phyloP scores from a whole-genome alignment of 1,140 invertebrate species.

The Aphaenogaster rudis region DNA sequence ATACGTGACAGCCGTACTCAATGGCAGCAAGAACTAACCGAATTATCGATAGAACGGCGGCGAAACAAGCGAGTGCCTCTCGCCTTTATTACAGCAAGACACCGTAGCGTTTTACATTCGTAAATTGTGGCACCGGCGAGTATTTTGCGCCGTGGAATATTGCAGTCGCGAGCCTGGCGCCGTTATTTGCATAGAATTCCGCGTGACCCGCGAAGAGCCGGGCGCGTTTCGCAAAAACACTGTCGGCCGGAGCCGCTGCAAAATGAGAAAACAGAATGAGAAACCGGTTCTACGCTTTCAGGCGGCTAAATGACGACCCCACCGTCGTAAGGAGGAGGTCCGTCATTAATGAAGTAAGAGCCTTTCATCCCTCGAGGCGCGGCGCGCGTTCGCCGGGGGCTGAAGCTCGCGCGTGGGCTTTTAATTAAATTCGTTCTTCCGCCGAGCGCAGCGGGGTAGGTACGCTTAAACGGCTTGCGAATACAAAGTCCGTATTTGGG shows the following conservation, averaged over 20 bases:
- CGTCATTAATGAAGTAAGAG: slow-evolving; percentile 66
- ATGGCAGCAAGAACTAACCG: slow-evolving; percentile 3
- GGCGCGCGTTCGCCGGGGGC: slow-evolving; percentile 1
- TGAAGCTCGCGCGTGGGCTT: slow-evolving; percentile 43
- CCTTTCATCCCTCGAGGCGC: slow-evolving; percentile 38
- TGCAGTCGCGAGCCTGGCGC: slow-evolving; percentile 23
- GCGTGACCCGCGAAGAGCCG: not conserved
- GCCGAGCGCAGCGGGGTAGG: not conserved
- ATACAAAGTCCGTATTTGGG: slow-evolving; percentile 50
- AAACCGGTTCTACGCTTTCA: slow-evolving; percentile 58
- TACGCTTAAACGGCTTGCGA: slow-evolving; percentile 51
- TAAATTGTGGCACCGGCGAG: slow-evolving; percentile 38
- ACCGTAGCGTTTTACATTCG: slow-evolving; percentile 14
- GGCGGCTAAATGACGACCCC: slow-evolving; percentile 51
- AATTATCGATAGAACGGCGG: slow-evolving; percentile 30
- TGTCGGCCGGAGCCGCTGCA: not conserved
- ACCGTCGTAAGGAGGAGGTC: slow-evolving; percentile 28
- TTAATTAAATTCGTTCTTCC: slow-evolving; percentile 61
- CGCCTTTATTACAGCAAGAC: slow-evolving; percentile 18
- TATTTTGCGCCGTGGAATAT: slow-evolving; percentile 46
- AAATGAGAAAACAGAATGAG: slow-evolving; percentile 55
- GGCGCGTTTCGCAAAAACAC: slow-evolving; percentile 30
- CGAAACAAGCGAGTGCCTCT: not conserved
- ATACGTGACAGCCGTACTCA: not conserved
- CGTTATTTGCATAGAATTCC: slow-evolving; percentile 60